Conservation (phyloP, 1,140 invertebrate genomes). For the Caenorhabditis remanei region DNA sequence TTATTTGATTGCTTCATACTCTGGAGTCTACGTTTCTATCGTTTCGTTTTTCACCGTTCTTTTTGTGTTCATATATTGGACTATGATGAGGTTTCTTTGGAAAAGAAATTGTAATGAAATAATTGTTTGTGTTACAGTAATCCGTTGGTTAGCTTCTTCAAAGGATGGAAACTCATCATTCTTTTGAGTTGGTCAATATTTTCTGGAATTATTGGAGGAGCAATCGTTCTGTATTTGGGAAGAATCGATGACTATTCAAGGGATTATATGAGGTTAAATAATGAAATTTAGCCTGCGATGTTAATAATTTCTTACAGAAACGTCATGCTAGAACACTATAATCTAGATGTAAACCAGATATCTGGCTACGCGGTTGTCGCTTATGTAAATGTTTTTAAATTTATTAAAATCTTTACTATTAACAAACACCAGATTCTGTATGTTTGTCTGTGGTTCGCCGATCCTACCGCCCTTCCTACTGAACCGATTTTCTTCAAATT, state of each 20-base stretch:
- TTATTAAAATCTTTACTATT: too few relatives aligned
- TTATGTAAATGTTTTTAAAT: too few relatives aligned
- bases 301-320: background rate
- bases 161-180: background rate
- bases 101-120: background rate
- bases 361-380: background rate
- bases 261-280: background rate
- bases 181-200: background rate
- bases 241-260: background rate
- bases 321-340: background rate
- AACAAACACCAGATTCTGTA: too few relatives aligned
- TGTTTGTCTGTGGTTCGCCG: too few relatives aligned
- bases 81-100: background rate
- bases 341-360: background rate
- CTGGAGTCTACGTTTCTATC: background rate
- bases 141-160: background rate
- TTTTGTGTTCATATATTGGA: constrained; percentile 2
- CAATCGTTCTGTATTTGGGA: background rate
- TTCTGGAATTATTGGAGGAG: background rate
- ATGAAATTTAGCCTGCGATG: too few relatives aligned
- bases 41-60: background rate
- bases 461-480: too few relatives aligned
- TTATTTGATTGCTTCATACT: background rate
- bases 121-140: background rate
- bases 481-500: too few relatives aligned